Conservation (phyloP, 2,888 invertebrate genomes). For the Thysanoteuthis rhombus region DNA sequence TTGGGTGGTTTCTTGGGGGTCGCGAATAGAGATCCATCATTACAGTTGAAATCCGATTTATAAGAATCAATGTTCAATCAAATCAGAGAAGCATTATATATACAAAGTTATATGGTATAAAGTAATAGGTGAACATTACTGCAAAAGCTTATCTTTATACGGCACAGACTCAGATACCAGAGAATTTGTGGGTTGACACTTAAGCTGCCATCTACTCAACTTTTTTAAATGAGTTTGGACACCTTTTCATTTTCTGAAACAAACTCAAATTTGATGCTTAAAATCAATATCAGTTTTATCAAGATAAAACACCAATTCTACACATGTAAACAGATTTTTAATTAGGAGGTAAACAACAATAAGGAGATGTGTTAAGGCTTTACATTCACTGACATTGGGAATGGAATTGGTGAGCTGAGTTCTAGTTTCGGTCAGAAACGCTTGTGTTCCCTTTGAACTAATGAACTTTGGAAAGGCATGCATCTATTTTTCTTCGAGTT, state of each 20-base stretch:
- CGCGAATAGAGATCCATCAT: conserved; percentile 12
- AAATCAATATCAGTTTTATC: neutral
- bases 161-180: neutral
- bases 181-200: neutral
- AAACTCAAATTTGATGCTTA: neutral
- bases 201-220: neutral
- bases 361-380: no score
- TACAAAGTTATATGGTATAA: neutral
- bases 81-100: neutral
- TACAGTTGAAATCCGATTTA: neutral
- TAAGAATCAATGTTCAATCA: neutral
- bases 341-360: no score
- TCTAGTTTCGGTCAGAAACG: no score
- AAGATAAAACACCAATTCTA: neutral
- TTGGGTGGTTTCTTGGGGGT: neutral
- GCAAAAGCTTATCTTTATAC: neutral
- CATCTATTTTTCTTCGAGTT: no score
- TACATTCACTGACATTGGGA: no score
- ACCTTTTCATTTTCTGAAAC: neutral
- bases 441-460: no score
- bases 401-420: no score
- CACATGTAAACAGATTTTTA: no score
- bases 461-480: no score
- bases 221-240: neutral
- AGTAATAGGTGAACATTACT: neutral